These are phyloP conservation scores for Coenobita brevimanus DNA, from an alignment of 1,140 invertebrate genomes.

Conservation along the genomic window DNA sequence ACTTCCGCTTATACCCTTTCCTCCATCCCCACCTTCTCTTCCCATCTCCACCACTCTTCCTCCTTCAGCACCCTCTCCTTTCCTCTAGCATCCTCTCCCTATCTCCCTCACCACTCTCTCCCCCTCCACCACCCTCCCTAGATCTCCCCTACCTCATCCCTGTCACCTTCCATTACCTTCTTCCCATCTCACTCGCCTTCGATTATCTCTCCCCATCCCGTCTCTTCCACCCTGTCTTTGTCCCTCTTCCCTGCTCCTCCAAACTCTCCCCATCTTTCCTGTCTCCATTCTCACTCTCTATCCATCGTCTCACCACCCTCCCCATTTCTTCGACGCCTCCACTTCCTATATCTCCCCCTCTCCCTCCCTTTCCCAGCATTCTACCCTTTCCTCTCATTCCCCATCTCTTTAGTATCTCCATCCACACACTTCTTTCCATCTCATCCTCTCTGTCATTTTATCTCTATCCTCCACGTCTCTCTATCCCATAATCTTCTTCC, in stretches of 20 bases:
- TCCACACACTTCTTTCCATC: background rate
- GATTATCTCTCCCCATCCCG: too few species aligned
- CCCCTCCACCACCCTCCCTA: background rate
- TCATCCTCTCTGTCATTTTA: background rate
- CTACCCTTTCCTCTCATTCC: background rate
- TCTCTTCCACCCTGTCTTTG: background rate
- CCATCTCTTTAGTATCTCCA: too few species aligned
- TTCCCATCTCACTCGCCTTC: conserved; percentile 8
- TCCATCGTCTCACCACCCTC: background rate
- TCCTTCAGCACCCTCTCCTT: background rate
- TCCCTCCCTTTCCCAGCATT: background rate
- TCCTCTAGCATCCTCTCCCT: conserved; percentile 11
- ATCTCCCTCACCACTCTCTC: background rate
- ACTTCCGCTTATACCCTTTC: background rate
- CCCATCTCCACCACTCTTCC: background rate
- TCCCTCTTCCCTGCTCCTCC: background rate
- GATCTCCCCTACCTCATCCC: too few species aligned
- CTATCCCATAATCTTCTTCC: background rate
- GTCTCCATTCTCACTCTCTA: too few species aligned
- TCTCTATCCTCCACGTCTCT: background rate
- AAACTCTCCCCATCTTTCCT: background rate
- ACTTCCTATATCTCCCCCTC: too few species aligned
- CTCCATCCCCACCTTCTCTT: background rate
- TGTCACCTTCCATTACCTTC: background rate
- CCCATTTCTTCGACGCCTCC: too few species aligned